Evolutionary conservation across 2,888 invertebrate genomes (phyloP).

Genomic region (Drosophila diplacantha): DNA sequence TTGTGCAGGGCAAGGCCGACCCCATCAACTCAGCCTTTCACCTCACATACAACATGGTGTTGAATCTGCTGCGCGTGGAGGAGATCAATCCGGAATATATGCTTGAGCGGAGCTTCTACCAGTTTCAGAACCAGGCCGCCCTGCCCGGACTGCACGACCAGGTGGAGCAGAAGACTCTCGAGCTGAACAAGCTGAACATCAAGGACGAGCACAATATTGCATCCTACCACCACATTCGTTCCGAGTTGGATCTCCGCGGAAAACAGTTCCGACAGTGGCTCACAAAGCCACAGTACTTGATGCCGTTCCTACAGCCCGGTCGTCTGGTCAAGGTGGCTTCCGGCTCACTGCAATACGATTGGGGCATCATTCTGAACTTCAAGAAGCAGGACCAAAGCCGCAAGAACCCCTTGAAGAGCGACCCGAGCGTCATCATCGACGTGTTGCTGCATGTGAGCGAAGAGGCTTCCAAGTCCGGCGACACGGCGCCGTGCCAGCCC

Average conservation of each 20-base stretch:
- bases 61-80: constrained; percentile 96
- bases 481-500: constrained; percentile 84
- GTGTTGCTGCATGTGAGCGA: constrained; percentile 89
- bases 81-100: constrained; percentile 99
- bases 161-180: constrained; percentile 80
- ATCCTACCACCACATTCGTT: constrained; percentile 90
- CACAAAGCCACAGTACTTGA: constrained; percentile 90
- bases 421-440: constrained; percentile 84
- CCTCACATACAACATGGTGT: constrained; percentile 99
- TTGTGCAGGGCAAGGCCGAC: constrained; percentile 94
- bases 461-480: constrained; percentile 80
- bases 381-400: constrained; percentile 82
- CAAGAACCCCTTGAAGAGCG: constrained; percentile 78
- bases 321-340: constrained; percentile 94
- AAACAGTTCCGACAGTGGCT: constrained; percentile 87
- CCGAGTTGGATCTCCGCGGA: constrained; percentile 87
- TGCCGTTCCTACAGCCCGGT: constrained; percentile 97
- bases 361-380: constrained; percentile 97
- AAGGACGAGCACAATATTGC: constrained; percentile 87
- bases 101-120: constrained; percentile 98
- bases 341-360: constrained; percentile 92
- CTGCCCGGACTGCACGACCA: constrained; percentile 93
- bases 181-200: constrained; percentile 83
- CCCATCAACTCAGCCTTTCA: constrained; percentile 99
- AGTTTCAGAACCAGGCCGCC: constrained; percentile 98